Base-by-base conservation (phyloP, 2,888 invertebrate species). In the Trichopria drosophilae region DNA sequence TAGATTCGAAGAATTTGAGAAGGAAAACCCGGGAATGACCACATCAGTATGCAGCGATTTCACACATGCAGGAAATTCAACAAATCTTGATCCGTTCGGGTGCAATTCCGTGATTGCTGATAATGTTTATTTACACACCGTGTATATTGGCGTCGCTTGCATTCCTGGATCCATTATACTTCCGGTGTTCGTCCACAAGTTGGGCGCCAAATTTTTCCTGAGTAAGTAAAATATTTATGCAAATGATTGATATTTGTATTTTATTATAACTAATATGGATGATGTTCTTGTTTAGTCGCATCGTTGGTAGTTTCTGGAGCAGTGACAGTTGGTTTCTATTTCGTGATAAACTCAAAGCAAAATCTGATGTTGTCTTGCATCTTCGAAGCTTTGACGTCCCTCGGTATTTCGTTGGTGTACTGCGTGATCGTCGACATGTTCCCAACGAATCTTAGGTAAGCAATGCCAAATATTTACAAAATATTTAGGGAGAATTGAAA, bases 351-450 rank as follows among this genome's bases (percentile, higher is more conserved):
- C 68, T 81, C 88, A 10, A 77, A 75, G 18, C 84, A 87, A 67
- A 89, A 89, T 75, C 76, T 90, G 66, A 80, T 87, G 40, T 77
- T 90, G 34, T 88, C 88, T 1, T 88, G 88, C 68, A 82, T 88
- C 66, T 89, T 89, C 73, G 88, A 90, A 76, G 88, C 88, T 1
- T 78, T 88, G 41, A 88, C 89, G 36, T 88, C 88, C 41, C 81
- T 89, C 59, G 87, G 86, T 61, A 88, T 89, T 73, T 87, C 88
- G 77, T 82, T 87, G 50, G 85, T 89, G 39, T 88, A 88, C 77
- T 88, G 88, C 71, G 86, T 88, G 36, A 84, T 89, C 74, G 89
- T 89, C 55, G 89, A 89, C 73, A 77, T 89, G 66, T 89, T 89
- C 78, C 89, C 89, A 63, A 89, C 89, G 52, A 88, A 89, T 78